A percentile compares a stretch with the other conserved stretches of the same genome.
Evolutionary conservation across 2,113 vertebrate genomes (phyloP).

Genomic region (Dendropsophus ebraccatus): DNA sequence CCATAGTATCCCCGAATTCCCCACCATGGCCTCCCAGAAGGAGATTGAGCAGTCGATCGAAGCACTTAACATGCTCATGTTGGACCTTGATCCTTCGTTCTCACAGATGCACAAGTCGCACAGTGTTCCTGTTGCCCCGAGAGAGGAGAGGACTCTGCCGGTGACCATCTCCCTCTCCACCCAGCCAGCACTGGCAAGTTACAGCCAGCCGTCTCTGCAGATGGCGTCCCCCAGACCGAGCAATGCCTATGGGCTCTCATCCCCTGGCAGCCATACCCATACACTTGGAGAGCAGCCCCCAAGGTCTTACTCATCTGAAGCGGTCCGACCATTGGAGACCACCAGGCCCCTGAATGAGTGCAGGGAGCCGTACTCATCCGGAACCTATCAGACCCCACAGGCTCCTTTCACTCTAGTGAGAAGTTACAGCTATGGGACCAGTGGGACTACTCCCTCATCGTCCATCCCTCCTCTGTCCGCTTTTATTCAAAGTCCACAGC

Average conservation of each 20-base stretch:
- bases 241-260: constrained; percentile 59
- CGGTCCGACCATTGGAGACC: constrained; percentile 35
- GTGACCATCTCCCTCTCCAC: constrained; percentile 82
- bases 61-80: constrained; percentile 92
- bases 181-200: constrained; percentile 72
- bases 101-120: constrained; percentile 83
- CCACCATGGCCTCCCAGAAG: constrained; percentile 82
- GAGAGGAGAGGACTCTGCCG: constrained; percentile 65
- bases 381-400: constrained; percentile 61
- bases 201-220: constrained; percentile 66
- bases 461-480: constrained; percentile 61
- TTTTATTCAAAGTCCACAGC: constrained; percentile 68
- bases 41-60: constrained; percentile 97
- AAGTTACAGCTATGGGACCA: constrained; percentile 71
- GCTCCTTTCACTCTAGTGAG: constrained; percentile 51
- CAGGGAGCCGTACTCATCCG: constrained; percentile 13
- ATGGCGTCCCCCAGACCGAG: constrained; percentile 73
- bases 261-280: constrained; percentile 44
- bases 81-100: constrained; percentile 80
- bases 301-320: constrained; percentile 14
- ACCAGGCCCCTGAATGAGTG: constrained; percentile 54
- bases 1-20: constrained; percentile 89
- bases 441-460: constrained; percentile 63
- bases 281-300: constrained; percentile 1
- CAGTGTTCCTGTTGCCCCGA: constrained; percentile 77